Evolutionary conservation across 2,888 invertebrate genomes (phyloP), one percentile per base, ranked within the genome.

Genomic region (Molorchus minor): DNA sequence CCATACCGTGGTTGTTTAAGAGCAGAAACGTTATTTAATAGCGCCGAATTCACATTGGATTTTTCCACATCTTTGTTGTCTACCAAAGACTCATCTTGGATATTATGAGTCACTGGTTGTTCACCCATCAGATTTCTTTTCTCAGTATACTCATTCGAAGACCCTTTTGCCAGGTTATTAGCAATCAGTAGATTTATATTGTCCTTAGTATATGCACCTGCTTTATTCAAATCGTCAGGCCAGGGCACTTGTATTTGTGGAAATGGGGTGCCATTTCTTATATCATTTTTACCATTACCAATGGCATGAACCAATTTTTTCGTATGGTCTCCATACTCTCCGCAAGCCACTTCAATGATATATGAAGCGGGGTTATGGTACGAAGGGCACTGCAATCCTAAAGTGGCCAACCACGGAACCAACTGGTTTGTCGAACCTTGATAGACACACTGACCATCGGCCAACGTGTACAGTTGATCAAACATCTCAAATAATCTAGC

Each of bases 341-440:
- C 97, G 76, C 96, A 95, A 0, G 97, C 95, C 2, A 98, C 95
- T 82, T 98, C 97, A 47, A 75, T 75, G 69, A 96, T 92, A 83
- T 94, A 97, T 51, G 96, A 96, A 3, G 97, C 96, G 0, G 97
- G 97, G 82, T 98, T 98, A 83, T 98, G 97, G 81, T 97, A 98
- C 52, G 94, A 91, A 0, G 97, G 97, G 75, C 97, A 98, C 76
- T 93, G 90, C 19, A 97, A 85, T n/a, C 86, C 87, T 45, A 94
- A 85, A 17, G 88, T 89, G 45, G 89, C 87, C 58, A 97, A 71
- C 78, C 92, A 93, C 65, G 91, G 89, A 73, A 98, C 92, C 56
- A 97, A 81, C 75, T 92, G 88, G 56, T 86, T 89, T 0, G 95
- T 93, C 59, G 91, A 91, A 51, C 97, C 96, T 76, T 95, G 93